These are phyloP conservation scores for Camponotus vicinus DNA, from an alignment of 1,140 invertebrate genomes.

Conservation along the genomic window DNA sequence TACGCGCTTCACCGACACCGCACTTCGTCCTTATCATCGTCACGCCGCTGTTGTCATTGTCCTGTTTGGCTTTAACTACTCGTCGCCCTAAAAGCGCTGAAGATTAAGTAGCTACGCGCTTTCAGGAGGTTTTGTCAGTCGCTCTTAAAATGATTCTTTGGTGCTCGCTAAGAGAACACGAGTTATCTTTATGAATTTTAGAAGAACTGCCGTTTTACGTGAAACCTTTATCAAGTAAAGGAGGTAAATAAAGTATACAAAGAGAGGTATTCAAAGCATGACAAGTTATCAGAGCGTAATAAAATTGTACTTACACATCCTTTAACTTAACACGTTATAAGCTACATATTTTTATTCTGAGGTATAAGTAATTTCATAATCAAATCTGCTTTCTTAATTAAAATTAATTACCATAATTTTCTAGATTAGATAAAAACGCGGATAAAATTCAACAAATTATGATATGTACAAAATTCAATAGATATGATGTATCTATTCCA, in stretches of 20 bases:
- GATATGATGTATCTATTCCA: neutral
- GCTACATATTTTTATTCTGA: neutral
- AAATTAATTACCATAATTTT: neutral
- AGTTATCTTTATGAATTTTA: slow-evolving; percentile 41
- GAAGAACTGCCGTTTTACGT: slow-evolving; percentile 12
- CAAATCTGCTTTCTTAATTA: neutral
- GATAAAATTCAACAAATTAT: neutral
- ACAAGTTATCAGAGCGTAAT: neutral
- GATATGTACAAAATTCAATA: neutral
- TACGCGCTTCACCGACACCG: slow-evolving; percentile 53
- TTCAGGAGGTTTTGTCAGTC: slow-evolving; percentile 39
- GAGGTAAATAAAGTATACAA: neutral
- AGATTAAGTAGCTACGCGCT: slow-evolving; percentile 49
- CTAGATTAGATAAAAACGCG: neutral
- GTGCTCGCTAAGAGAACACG: slow-evolving; percentile 8
- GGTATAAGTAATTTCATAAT: neutral
- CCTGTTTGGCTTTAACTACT: slow-evolving; percentile 54
- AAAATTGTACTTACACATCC: neutral
- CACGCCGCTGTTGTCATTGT: slow-evolving; percentile 46
- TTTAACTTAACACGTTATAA: neutral
- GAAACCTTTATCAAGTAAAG: neutral
- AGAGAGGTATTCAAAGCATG: neutral
- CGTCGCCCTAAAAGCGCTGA: slow-evolving; percentile 45
- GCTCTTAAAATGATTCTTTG: slow-evolving; percentile 44
- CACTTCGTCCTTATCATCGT: slow-evolving; percentile 45